phyloP scores from a whole-genome alignment of 2,888 invertebrate species.

The Drosophila cracens region DNA sequence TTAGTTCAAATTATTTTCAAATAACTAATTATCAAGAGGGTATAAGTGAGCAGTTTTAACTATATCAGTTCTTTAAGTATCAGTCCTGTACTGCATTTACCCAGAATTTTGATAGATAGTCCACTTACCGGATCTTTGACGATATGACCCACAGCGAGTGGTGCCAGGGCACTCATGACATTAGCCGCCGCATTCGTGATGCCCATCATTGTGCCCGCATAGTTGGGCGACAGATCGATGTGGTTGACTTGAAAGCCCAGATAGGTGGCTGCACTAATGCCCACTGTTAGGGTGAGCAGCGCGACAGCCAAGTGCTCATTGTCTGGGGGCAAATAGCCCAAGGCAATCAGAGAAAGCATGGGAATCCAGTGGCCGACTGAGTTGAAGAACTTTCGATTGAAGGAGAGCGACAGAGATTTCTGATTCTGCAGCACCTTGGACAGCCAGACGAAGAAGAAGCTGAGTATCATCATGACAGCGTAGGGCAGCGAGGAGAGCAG shows the following conservation, averaged over 20 bases:
- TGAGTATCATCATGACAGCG: conserved; percentile 89
- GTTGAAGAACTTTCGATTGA: conserved; percentile 86
- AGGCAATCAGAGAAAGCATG: conserved; percentile 88
- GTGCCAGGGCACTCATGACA: conserved; percentile 92
- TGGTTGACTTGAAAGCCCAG: conserved; percentile 93
- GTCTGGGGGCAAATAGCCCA: conserved; percentile 86
- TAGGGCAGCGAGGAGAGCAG: conserved; percentile 90
- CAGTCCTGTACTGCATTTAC: background rate
- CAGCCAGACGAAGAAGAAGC: conserved; percentile 89
- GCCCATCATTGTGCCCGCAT: conserved; percentile 94
- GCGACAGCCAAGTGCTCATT: conserved; percentile 86
- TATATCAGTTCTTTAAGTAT: background rate
- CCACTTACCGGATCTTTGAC: conserved; percentile 88
- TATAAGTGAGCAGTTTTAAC: background rate
- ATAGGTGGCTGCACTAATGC: conserved; percentile 91
- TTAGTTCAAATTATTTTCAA: background rate
- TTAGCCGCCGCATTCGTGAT: conserved; percentile 92
- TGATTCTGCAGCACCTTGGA: conserved; percentile 86
- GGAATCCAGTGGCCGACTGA: conserved; percentile 89
- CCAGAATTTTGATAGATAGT: background rate
- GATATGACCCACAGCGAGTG: conserved; percentile 89
- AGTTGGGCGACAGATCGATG: conserved; percentile 93
- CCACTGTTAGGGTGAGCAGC: conserved; percentile 90
- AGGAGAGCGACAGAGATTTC: conserved; percentile 80
- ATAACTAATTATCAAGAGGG: background rate